Evolutionary conservation across 2,888 invertebrate species (phyloP).

Genomic region (Lysandra coridon): DNA sequence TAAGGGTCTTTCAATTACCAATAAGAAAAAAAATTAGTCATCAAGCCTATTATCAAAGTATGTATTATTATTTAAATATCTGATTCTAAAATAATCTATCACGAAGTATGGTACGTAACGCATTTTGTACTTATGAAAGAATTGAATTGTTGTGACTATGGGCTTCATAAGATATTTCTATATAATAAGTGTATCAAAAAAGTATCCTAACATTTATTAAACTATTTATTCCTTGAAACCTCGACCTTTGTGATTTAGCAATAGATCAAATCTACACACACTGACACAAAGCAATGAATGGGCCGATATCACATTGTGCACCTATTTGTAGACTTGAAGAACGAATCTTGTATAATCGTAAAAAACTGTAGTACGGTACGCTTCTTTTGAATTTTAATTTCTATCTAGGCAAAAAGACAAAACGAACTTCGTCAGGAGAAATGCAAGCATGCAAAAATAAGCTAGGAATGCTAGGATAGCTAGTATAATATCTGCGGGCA

Average conservation of each 20-base stretch:
- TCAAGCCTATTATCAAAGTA: too few relatives aligned
- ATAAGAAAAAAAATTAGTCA: too few relatives aligned
- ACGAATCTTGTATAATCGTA: background rate
- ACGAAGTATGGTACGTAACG: too few relatives aligned
- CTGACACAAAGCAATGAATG: background rate
- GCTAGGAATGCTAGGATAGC: background rate
- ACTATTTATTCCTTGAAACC: background rate
- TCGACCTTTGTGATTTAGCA: background rate
- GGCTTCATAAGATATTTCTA: background rate
- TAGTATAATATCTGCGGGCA: background rate
- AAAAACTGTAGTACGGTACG: background rate
- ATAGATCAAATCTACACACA: background rate
- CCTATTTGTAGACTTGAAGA: background rate
- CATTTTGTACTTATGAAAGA: too few relatives aligned
- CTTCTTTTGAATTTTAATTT: too few relatives aligned
- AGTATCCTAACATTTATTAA: background rate
- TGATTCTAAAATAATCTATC: too few relatives aligned
- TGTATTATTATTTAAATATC: too few relatives aligned
- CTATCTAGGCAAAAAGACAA: background rate
- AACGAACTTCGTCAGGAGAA: background rate
- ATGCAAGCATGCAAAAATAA: too few relatives aligned
- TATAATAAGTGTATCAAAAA: background rate
- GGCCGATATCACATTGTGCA: background rate
- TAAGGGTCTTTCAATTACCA: too few relatives aligned
- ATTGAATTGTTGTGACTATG: background rate